A percentile compares a stretch with the other conserved stretches of the same genome.
These are phyloP conservation scores for Noctua comes DNA, from an alignment of 2,888 invertebrate species.

Conservation along the genomic window DNA sequence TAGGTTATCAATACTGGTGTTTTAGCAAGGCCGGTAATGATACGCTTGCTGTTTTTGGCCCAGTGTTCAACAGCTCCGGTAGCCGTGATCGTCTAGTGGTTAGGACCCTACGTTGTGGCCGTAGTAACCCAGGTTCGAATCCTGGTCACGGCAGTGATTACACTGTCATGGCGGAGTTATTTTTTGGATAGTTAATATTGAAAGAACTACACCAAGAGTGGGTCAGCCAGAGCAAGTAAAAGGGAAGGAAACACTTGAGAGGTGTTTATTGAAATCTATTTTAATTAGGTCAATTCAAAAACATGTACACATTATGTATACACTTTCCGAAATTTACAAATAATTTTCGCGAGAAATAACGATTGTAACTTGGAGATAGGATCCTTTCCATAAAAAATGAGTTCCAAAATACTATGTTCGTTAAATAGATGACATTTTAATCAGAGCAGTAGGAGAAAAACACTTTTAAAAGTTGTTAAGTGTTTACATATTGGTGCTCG, in stretches of 20 bases:
- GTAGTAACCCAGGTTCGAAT: constrained; percentile 93
- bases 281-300: no score
- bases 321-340: no score
- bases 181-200: background rate
- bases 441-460: no score
- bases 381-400: no score
- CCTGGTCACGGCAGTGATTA: constrained; percentile 92
- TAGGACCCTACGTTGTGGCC: constrained; percentile 91
- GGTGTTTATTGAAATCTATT: no score
- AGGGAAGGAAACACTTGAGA: background rate
- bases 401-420: no score
- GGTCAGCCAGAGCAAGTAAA: background rate
- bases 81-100: constrained; percentile 87
- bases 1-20: constrained; percentile 14
- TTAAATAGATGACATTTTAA: no score
- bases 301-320: no score
- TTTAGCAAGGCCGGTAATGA: background rate
- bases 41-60: constrained; percentile 66
- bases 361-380: no score
- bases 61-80: constrained; percentile 77
- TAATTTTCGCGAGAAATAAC: no score
- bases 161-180: constrained; percentile 57
- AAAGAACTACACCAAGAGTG: background rate
- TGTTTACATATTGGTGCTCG: no score
- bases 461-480: no score